A percentile compares a stretch with the other conserved stretches of the same genome.
Evolutionary conservation across 2,888 invertebrate species (phyloP).

Genomic region (Cabera pusaria): DNA sequence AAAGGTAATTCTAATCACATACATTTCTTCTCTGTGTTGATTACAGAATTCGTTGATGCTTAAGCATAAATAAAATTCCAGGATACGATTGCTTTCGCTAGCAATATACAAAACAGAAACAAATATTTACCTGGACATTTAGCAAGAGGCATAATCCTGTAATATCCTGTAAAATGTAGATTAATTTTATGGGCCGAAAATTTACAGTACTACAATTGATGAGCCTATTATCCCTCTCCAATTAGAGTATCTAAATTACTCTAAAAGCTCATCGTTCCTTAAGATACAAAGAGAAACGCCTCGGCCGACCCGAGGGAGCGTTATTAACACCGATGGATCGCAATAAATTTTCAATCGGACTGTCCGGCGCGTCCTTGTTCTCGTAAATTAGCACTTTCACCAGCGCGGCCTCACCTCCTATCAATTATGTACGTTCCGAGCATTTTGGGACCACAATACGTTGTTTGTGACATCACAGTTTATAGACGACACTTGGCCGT

Average conservation of each 20-base stretch:
- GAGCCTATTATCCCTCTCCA: slow-evolving; percentile 2
- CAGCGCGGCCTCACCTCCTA: slow-evolving; percentile 42
- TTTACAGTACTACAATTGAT: too few relatives aligned
- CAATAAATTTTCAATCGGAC: slow-evolving; percentile 60
- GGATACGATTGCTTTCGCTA: too few relatives aligned
- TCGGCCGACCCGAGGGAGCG: slow-evolving; percentile 40
- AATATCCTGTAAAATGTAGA: too few relatives aligned
- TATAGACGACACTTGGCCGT: slow-evolving; percentile 44
- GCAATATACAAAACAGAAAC: too few relatives aligned
- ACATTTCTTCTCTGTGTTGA: too few relatives aligned
- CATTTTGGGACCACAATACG: slow-evolving; percentile 46
- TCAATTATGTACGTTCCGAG: slow-evolving; percentile 63
- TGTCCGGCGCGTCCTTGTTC: slow-evolving; percentile 43
- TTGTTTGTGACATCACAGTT: slow-evolving; percentile 52
- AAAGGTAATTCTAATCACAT: slow-evolving; percentile 87
- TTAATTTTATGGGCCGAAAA: too few relatives aligned
- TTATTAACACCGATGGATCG: slow-evolving; percentile 54
- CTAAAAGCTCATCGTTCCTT: slow-evolving; percentile 19
- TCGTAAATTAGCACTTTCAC: slow-evolving; percentile 61
- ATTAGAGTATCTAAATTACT: slow-evolving; percentile 8
- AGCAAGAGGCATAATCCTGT: too few relatives aligned
- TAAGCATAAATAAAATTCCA: too few relatives aligned
- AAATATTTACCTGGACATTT: too few relatives aligned
- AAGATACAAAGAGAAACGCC: slow-evolving; percentile 30
- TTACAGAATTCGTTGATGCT: too few relatives aligned